Conservation (phyloP, 2,113 vertebrate genomes). For the Phoenicopterus ruber region DNA sequence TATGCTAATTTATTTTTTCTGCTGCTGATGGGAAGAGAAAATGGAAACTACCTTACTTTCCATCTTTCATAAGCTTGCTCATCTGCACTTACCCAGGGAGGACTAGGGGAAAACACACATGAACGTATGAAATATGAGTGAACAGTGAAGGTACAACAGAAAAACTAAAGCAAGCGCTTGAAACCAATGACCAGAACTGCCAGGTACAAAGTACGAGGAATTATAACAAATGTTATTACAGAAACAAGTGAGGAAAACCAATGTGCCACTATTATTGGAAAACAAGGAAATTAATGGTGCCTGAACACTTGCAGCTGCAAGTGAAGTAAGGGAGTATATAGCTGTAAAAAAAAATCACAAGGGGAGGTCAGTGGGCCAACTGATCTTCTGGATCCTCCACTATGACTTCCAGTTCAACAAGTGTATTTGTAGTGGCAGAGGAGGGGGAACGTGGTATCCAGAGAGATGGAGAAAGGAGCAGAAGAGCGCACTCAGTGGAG, state of each 20-base stretch:
- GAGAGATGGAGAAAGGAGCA: background rate
- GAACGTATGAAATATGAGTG: background rate
- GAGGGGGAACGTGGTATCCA: background rate
- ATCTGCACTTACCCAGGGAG: background rate
- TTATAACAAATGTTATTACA: background rate
- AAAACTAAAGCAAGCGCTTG: background rate
- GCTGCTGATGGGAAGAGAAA: background rate
- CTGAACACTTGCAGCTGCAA: background rate
- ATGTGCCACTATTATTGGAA: background rate
- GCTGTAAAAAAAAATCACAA: background rate
- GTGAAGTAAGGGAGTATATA: background rate
- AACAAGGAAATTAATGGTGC: background rate
- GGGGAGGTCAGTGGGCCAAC: background rate
- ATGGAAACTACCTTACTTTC: background rate
- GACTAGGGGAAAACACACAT: background rate
- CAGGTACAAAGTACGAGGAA: background rate
- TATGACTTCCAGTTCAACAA: background rate
- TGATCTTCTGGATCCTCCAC: background rate
- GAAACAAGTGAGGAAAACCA: background rate
- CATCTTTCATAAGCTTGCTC: background rate
- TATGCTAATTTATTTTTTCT: background rate
- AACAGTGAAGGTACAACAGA: background rate
- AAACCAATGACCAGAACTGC: background rate
- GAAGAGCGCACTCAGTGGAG: fast-evolving
- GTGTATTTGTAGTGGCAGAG: background rate